Evolutionary conservation across 2,888 invertebrate genomes (phyloP), one percentile per base, ranked within the genome.

Genomic region (Uropetala carovei): DNA sequence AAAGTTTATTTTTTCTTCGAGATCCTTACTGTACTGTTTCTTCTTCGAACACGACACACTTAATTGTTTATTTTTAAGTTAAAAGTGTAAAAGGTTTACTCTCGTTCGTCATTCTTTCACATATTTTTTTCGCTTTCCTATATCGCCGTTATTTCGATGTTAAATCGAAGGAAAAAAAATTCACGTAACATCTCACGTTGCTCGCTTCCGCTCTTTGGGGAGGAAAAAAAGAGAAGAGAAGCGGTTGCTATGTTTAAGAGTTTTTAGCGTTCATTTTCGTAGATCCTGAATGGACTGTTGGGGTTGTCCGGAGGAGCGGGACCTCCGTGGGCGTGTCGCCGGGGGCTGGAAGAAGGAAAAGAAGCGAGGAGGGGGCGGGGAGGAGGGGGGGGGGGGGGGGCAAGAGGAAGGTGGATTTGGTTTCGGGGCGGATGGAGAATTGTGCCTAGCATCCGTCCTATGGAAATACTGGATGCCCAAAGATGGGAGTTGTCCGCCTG

Each of bases 391-490:
- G 81, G 14, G 16, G 7, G 1, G 18, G 75, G 13, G 43, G 30
- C 10, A 43, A 83, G 11, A 58, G 84, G 22, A 22, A 30, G 59
- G 59, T 59, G 89, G 89, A 89, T 89, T 68, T 89, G 89, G 89
- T 89, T 89, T 89, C 89, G 60, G 89, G 64, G 89, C 89, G 89
- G 89, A 89, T 64, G 89, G 64, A 64, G 43, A 43, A 59, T 60
- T 60, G 27, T 27, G 30, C 57, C 85, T 58, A n/a, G n/a, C 58
- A 84, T 84, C 86, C 60, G 86, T 60, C 86, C 60, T 86, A 64
- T 86, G 86, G 86, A 86, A 86, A 86, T 86, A 30, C 86, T 60
- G 59, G 27, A 14, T 14, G 85, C n/a, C 13, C 68, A 68, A 68
- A 43, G 43, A 43, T 75, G 75, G 75, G 75, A 75, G 75, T 75